phyloP scores from a whole-genome alignment of 2,888 invertebrate species.

The Daptonema setosum region DNA sequence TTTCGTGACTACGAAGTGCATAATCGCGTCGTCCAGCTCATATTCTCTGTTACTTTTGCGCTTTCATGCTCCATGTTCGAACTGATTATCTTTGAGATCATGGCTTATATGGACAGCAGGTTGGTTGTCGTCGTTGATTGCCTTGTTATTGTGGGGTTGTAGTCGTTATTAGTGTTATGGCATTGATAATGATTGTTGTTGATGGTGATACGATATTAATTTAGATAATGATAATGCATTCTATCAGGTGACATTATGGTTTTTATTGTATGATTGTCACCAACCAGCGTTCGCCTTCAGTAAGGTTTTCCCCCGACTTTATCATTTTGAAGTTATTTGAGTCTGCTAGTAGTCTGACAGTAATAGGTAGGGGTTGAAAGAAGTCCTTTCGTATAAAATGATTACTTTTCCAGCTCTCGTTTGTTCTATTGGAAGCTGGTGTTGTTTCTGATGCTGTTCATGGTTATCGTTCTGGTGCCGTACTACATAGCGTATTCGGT shows the following conservation, averaged over 20 bases:
- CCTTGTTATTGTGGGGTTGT: too few species aligned
- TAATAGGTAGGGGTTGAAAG: too few species aligned
- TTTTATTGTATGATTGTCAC: too few species aligned
- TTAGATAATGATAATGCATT: too few species aligned
- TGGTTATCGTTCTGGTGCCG: slow-evolving; percentile 84
- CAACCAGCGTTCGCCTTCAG: too few species aligned
- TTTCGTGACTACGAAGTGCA: slow-evolving; percentile 82
- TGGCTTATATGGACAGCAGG: slow-evolving; percentile 73
- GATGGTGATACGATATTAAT: too few species aligned
- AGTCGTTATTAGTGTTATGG: too few species aligned
- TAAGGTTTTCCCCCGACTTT: too few species aligned
- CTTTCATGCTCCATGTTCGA: slow-evolving; percentile 97
- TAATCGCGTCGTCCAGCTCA: slow-evolving; percentile 71
- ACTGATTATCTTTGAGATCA: slow-evolving; percentile 92
- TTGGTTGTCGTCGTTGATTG: slow-evolving; percentile 37
- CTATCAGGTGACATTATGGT: too few species aligned
- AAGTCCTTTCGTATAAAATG: background rate
- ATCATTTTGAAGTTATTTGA: too few species aligned
- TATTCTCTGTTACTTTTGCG: slow-evolving; percentile 84
- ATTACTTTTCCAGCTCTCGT: slow-evolving; percentile 46
- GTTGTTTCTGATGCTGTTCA: slow-evolving; percentile 65
- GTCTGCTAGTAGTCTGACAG: too few species aligned
- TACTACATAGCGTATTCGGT: slow-evolving; percentile 69
- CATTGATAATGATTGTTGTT: too few species aligned
- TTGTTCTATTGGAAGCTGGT: slow-evolving; percentile 86